A percentile compares a stretch with the other conserved stretches of the same genome.
Evolutionary conservation across 2,888 invertebrate genomes (phyloP).

Genomic region (Scrobipalpa costella): DNA sequence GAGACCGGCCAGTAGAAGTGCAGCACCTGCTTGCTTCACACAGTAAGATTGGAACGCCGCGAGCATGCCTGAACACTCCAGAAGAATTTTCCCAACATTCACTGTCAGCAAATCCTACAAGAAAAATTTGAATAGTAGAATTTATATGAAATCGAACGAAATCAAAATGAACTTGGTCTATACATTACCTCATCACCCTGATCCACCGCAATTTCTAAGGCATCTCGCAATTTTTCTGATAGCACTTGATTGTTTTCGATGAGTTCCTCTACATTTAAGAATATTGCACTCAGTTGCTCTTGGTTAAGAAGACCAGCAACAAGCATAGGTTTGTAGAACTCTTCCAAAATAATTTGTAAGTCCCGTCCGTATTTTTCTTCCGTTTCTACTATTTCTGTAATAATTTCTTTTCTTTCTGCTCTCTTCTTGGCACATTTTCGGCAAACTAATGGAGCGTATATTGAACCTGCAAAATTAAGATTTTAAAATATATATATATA

Average conservation of each 20-base stretch:
- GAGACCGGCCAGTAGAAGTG: constrained; percentile 91
- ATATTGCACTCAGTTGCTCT: constrained; percentile 95
- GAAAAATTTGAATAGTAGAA: constrained; percentile 12
- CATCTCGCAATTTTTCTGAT: constrained; percentile 92
- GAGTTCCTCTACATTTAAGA: constrained; percentile 95
- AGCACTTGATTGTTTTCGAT: constrained; percentile 93
- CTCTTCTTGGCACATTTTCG: constrained; percentile 93
- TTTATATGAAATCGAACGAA: neutral
- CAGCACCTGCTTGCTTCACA: constrained; percentile 94
- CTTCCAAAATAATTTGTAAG: constrained; percentile 94
- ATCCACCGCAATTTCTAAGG: constrained; percentile 91
- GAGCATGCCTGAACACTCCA: constrained; percentile 95
- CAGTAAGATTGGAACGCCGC: constrained; percentile 97
- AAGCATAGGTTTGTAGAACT: constrained; percentile 95
- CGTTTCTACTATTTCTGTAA: constrained; percentile 97
- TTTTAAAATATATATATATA: neutral
- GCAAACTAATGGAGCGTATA: constrained; percentile 90
- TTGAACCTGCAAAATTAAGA: constrained; percentile 76
- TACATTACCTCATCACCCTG: constrained; percentile 84
- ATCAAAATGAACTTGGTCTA: neutral
- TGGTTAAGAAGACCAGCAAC: constrained; percentile 94
- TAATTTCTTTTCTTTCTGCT: constrained; percentile 95
- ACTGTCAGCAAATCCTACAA: constrained; percentile 89
- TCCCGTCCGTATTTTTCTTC: constrained; percentile 97
- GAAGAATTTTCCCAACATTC: constrained; percentile 93